Percentiles rank a stretch among this genome's conserved stretches.
These are phyloP conservation scores for Chiloscyllium plagiosum DNA, from an alignment of 2,113 vertebrate genomes.

Conservation along the genomic window DNA sequence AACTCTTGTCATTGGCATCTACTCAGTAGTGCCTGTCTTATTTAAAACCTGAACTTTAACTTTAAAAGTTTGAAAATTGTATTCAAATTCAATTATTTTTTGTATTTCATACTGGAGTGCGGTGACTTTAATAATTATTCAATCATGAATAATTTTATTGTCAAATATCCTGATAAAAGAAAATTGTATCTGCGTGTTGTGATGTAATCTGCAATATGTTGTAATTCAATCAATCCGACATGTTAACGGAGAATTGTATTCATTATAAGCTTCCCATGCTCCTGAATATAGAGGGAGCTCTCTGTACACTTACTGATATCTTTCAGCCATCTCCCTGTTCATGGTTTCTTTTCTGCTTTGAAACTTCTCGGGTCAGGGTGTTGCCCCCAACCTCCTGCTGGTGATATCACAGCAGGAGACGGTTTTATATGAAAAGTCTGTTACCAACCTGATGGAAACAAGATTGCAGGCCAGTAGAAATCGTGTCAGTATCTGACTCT, in stretches of 20 bases:
- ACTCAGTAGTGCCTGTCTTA: background rate
- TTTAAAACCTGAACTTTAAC: constrained; percentile 16
- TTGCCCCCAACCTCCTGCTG: background rate
- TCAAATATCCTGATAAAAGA: constrained; percentile 32
- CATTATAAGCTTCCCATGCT: background rate
- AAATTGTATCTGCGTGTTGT: constrained; percentile 32
- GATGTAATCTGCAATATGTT: constrained; percentile 26
- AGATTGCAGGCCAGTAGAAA: background rate
- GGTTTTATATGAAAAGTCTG: background rate
- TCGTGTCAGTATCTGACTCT: background rate
- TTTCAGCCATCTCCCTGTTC: constrained; percentile 13
- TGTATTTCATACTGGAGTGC: background rate
- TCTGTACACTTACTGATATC: constrained; percentile 9
- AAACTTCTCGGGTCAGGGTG: background rate
- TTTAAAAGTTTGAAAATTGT: constrained; percentile 16
- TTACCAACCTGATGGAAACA: background rate
- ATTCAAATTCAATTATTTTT: constrained; percentile 9
- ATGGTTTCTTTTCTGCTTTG: background rate
- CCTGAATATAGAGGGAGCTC: constrained; percentile 32
- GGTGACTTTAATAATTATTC: constrained; percentile 26
- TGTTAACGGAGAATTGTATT: constrained; percentile 23
- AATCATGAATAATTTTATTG: constrained; percentile 35
- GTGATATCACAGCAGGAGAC: constrained; percentile 18
- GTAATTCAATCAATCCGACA: constrained; percentile 22
- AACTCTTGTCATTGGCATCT: background rate